Conservation (phyloP, 2,797 vertebrate species). For the Takifugu ocellatus region DNA sequence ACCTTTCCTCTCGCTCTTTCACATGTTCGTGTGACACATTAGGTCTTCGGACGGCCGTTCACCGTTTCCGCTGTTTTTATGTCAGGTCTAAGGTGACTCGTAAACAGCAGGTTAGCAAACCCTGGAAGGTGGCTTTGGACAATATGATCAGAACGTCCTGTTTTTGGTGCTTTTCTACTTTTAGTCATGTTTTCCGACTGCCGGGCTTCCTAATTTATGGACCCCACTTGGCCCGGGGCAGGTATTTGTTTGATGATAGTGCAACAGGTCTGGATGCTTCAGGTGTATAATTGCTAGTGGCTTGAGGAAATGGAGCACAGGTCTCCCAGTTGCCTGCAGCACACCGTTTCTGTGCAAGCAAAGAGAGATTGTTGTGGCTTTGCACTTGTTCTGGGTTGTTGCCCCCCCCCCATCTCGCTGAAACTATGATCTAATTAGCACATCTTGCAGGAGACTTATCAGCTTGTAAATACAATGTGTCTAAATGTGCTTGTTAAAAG, state of each 20-base stretch:
- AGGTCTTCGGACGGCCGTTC: constrained; percentile 29
- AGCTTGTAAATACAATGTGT: constrained; percentile 54
- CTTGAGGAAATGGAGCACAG: constrained; percentile 73
- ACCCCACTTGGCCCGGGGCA: constrained; percentile 66
- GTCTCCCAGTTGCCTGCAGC: constrained; percentile 66
- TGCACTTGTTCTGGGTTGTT: constrained; percentile 46
- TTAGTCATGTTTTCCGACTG: constrained; percentile 43
- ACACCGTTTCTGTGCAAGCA: constrained; percentile 33
- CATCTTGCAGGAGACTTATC: constrained; percentile 35
- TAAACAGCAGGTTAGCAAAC: constrained; percentile 34
- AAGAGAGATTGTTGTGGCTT: constrained; percentile 18
- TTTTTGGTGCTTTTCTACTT: constrained; percentile 29
- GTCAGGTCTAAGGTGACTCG: constrained; percentile 45
- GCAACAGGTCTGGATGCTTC: constrained; percentile 78
- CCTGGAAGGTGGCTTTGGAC: constrained; percentile 21
- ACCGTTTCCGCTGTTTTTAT: constrained; percentile 41
- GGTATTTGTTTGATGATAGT: constrained; percentile 84
- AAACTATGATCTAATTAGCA: constrained; percentile 46
- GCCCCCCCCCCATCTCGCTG: constrained; percentile 4
- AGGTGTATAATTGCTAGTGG: constrained; percentile 82
- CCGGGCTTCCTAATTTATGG: constrained; percentile 74
- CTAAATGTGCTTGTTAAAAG: constrained; percentile 43
- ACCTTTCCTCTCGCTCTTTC: constrained; percentile 57
- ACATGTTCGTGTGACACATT: constrained; percentile 44
- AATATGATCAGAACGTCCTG: constrained; percentile 18